Evolutionary conservation across 1,140 invertebrate genomes (phyloP).

Genomic region (Drosophila lacertosa): DNA sequence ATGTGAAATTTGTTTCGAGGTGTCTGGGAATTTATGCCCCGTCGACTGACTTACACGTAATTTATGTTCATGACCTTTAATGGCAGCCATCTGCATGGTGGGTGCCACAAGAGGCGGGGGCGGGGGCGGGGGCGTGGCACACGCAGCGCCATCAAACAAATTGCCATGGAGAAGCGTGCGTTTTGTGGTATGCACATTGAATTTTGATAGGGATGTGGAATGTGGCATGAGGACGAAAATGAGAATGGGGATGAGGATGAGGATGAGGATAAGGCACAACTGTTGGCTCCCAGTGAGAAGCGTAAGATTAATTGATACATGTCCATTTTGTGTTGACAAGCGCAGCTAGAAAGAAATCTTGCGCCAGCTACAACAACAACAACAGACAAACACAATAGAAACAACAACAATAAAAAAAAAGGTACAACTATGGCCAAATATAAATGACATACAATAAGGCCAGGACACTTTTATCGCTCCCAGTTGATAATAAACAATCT

Average conservation of each 20-base stretch:
- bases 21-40: conserved; percentile 34
- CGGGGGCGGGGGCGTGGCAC: conserved; percentile 6
- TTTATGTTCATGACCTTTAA: conserved; percentile 81
- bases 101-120: not conserved
- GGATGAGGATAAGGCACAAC: conserved; percentile 41
- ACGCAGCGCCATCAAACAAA: conserved; percentile 76
- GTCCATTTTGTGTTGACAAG: conserved; percentile 81
- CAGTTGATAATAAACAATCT: conserved; percentile 79
- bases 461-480: conserved; percentile 79
- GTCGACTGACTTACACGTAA: conserved; percentile 48
- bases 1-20: conserved; percentile 54
- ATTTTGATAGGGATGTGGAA: conserved; percentile 73
- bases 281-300: conserved; percentile 38
- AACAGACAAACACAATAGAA: conserved; percentile 36
- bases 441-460: conserved; percentile 78
- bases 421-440: conserved; percentile 70
- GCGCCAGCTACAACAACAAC: too few species aligned
- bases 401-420: conserved; percentile 43
- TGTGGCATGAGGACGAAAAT: conserved; percentile 8
- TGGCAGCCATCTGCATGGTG: conserved; percentile 41
- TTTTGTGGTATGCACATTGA: conserved; percentile 71
- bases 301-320: conserved; percentile 79
- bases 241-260: conserved; percentile 6
- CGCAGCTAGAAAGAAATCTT: conserved; percentile 70
- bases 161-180: conserved; percentile 56